These are phyloP conservation scores for Pediacus dermestoides DNA, from an alignment of 2,888 invertebrate species.

Conservation along the genomic window DNA sequence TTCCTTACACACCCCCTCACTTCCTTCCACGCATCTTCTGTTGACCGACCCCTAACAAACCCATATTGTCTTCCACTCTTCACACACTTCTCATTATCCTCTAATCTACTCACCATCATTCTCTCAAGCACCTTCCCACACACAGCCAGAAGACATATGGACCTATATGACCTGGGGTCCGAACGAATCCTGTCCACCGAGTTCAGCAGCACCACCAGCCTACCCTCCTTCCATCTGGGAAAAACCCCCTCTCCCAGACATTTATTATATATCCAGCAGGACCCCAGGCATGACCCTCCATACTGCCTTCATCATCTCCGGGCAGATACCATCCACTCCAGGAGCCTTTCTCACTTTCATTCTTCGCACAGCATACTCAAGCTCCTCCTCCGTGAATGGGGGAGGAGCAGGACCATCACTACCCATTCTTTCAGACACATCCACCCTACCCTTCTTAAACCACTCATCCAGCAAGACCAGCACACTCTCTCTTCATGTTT, in stretches of 20 bases:
- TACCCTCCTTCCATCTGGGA: background rate
- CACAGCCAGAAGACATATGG: background rate
- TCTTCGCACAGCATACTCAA: background rate
- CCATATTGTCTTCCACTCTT: background rate
- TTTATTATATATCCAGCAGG: background rate
- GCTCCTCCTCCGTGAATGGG: constrained; percentile 4
- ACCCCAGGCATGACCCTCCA: constrained; percentile 1
- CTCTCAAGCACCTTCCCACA: background rate
- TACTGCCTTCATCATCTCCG: constrained; percentile 8
- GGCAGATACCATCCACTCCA: constrained; percentile 14
- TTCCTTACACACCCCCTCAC: background rate
- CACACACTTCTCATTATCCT: background rate
- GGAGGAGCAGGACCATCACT: too few species aligned
- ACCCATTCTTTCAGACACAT: background rate
- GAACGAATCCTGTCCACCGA: background rate
- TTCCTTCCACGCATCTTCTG: constrained; percentile 4
- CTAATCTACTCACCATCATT: background rate
- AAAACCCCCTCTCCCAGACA: background rate
- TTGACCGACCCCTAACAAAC: background rate
- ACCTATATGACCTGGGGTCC: background rate
- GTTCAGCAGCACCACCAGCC: background rate
- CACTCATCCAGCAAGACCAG: background rate
- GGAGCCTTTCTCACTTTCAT: constrained; percentile 11
- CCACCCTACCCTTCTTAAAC: background rate
- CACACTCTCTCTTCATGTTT: background rate